These are phyloP conservation scores for Gryllus bimaculatus DNA, from an alignment of 1,140 invertebrate species.

Conservation along the genomic window DNA sequence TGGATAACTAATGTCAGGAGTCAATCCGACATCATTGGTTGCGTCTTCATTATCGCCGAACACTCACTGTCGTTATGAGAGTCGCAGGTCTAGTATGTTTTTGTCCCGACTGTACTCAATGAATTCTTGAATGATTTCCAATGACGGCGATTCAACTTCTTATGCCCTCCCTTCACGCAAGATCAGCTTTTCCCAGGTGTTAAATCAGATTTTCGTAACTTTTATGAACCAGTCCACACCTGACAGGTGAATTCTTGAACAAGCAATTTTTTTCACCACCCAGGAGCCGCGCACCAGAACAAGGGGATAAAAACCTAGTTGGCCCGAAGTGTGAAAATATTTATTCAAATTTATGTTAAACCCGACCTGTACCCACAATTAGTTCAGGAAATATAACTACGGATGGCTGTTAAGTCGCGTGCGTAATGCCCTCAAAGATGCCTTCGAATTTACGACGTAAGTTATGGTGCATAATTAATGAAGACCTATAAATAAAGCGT, in stretches of 20 bases:
- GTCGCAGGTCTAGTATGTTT: no score
- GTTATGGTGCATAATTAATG: background rate
- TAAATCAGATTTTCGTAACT: background rate
- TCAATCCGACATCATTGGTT: no score
- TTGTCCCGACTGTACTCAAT: no score
- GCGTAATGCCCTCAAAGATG: background rate
- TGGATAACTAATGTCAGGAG: no score
- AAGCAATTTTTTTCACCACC: no score
- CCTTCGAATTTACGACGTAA: background rate
- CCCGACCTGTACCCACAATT: background rate
- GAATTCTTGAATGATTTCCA: no score
- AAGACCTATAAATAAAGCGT: background rate
- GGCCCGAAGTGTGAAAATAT: background rate
- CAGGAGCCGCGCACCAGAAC: no score
- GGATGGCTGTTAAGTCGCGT: background rate
- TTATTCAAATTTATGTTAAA: conserved; percentile 6
- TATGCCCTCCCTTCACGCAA: no score
- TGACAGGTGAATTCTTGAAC: no score
- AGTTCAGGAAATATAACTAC: conserved; percentile 1
- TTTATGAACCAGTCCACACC: background rate
- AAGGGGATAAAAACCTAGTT: background rate
- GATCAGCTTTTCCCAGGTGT: background rate
- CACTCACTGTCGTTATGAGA: no score
- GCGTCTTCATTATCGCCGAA: no score
- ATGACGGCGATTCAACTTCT: no score